Percentiles rank a stretch among this genome's conserved stretches.
These are phyloP conservation scores for Pollenia labialis DNA, from an alignment of 2,888 invertebrate genomes.

Conservation along the genomic window DNA sequence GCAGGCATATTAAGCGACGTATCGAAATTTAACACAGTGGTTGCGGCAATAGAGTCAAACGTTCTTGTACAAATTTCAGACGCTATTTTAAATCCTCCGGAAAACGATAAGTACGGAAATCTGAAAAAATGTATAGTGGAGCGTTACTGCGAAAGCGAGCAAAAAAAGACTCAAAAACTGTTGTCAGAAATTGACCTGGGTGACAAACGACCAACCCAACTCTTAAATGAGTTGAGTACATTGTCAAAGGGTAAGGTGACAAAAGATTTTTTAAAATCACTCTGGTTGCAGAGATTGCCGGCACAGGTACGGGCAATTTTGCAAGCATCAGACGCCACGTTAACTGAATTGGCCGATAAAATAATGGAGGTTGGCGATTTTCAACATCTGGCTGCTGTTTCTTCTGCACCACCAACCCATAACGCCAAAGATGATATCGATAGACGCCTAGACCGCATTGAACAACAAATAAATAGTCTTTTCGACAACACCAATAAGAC, in stretches of 20 bases:
- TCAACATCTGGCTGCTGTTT: too few relatives aligned
- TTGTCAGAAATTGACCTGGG: slow-evolving; percentile 69
- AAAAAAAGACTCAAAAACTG: slow-evolving; percentile 36
- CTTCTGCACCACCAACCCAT: too few relatives aligned
- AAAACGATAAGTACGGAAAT: slow-evolving; percentile 59
- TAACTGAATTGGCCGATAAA: background rate
- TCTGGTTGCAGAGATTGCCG: slow-evolving; percentile 2
- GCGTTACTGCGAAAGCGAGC: too few relatives aligned
- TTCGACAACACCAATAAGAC: too few relatives aligned
- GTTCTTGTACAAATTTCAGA: slow-evolving; percentile 71
- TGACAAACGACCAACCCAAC: slow-evolving; percentile 68
- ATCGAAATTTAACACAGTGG: slow-evolving; percentile 75
- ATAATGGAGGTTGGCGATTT: too few relatives aligned
- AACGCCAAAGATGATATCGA: too few relatives aligned
- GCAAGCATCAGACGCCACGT: background rate
- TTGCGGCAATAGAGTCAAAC: slow-evolving; percentile 72
- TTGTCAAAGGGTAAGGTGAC: background rate
- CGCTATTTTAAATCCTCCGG: slow-evolving; percentile 71
- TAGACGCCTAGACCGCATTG: too few relatives aligned
- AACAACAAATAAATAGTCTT: too few relatives aligned
- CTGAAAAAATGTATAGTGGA: too few relatives aligned
- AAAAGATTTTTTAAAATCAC: background rate
- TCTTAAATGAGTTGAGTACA: slow-evolving; percentile 61
- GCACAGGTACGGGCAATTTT: background rate
- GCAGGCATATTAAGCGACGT: slow-evolving; percentile 72